These are phyloP conservation scores for Cladorhizidae sp. DNA, from an alignment of 37 sponge, comb jelly and placozoan genomes.

Conservation along the genomic window DNA sequence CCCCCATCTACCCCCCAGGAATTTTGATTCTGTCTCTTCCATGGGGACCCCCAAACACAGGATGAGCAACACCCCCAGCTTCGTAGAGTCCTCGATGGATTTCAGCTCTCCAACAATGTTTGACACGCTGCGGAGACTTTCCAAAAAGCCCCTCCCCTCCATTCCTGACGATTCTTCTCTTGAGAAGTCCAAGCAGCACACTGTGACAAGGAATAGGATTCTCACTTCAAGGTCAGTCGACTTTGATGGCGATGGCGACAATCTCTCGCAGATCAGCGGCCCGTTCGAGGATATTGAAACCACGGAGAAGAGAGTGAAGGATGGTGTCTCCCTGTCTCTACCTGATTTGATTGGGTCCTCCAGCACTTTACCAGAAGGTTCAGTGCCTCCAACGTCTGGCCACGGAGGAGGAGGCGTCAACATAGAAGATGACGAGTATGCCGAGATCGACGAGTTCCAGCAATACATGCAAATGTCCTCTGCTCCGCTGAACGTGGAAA, in stretches of 20 bases:
- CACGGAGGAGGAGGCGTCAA: neutral
- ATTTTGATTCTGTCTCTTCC: neutral
- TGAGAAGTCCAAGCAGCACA: neutral
- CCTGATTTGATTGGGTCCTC: neutral
- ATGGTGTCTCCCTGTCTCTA: no score
- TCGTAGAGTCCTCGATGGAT: constrained; percentile 40
- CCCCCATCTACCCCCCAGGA: constrained; percentile 12
- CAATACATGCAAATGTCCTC: constrained; percentile 41
- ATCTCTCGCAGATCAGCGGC: constrained; percentile 38
- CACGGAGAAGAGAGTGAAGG: neutral
- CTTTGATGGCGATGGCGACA: constrained; percentile 31
- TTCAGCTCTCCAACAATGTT: constrained; percentile 3
- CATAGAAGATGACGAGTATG: constrained; percentile 27
- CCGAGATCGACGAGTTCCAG: constrained; percentile 25
- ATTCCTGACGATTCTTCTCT: neutral
- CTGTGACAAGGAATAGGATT: neutral
- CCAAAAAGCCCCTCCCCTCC: neutral
- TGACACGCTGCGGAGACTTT: neutral
- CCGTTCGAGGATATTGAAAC: constrained; percentile 55
- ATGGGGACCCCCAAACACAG: neutral
- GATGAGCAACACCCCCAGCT: neutral
- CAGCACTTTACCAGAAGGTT: neutral
- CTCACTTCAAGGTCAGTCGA: neutral
- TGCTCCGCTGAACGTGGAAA: neutral
- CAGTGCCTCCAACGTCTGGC: neutral